Evolutionary conservation across 2,113 vertebrate species (phyloP), one percentile per base, ranked within the genome.

Genomic region (Corythornis madagascariensis): DNA sequence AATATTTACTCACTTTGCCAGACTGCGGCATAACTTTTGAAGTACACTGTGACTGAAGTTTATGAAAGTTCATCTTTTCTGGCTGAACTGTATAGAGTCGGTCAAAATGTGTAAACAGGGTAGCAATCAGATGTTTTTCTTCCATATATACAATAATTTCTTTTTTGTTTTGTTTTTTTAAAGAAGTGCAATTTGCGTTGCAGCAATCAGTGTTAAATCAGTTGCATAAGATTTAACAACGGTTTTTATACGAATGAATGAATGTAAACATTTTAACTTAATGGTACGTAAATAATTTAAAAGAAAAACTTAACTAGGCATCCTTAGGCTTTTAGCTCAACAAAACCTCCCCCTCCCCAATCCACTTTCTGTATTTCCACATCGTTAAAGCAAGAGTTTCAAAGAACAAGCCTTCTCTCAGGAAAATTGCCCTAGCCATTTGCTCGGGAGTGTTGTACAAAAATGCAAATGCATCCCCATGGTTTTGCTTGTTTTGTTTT

Each of bases 201-300:
- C 97, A 98, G 93, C 97, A 98, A 98, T 98, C 98, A 98, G 98
- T 98, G 98, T 98, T 98, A 98, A 98, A 99, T 99, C 98, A 98
- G 97, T 97, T 98, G 94, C 97, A 97, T 98, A 97, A 97, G 98
- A 98, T 98, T 98, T 98, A 98, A 98, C 97, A 96, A 89, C 78
- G 61, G 96, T 98, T 98, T 98, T 98, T 98, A 97, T 98, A 98
- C 29, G 88, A 97, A 97, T 97, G 95, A 97, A 98, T 97, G 97
- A 98, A 98, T 98, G 98, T 98, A 98, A 98, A 98, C 97, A 96
- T 97, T 98, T 98, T 97, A 98, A 98, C 97, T 97, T 98, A 98
- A 98, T 97, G 98, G 99, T 99, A 99, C 99, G 98, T 98, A 97
- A 97, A 94, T 98, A 98, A 98, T 98, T 98, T 98, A 98, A 98